A percentile compares a stretch with the other conserved stretches of the same genome.
Evolutionary conservation across 2,797 vertebrate species (phyloP).

Genomic region (Pelochelys cantorii): DNA sequence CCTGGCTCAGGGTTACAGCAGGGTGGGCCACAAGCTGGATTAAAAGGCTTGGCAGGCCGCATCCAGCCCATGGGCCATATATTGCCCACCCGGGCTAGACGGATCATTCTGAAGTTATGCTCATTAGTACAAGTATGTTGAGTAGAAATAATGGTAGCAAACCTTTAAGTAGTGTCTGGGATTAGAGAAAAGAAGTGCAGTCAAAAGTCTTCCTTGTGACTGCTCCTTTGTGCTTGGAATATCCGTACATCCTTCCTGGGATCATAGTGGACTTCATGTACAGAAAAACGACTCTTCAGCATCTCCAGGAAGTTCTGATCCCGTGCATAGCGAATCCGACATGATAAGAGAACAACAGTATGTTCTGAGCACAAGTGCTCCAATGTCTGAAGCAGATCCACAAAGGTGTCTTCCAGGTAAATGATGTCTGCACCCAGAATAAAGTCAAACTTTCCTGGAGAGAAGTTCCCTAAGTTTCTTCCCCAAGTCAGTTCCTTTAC

Average conservation of each 20-base stretch:
- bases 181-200: neutral
- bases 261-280: slow-evolving; percentile 89
- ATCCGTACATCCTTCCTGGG: slow-evolving; percentile 88
- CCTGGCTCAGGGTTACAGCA: too few relatives aligned
- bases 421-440: slow-evolving; percentile 94
- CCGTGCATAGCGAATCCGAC: slow-evolving; percentile 93
- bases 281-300: slow-evolving; percentile 84
- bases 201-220: slow-evolving; percentile 78
- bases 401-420: slow-evolving; percentile 95
- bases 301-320: slow-evolving; percentile 88
- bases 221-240: slow-evolving; percentile 85
- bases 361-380: slow-evolving; percentile 86
- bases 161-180: slow-evolving; percentile 9
- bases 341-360: slow-evolving; percentile 88
- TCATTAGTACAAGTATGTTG: slow-evolving; percentile 25
- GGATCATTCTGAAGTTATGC: slow-evolving; percentile 7
- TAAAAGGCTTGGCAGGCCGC: too few relatives aligned
- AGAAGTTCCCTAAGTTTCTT: slow-evolving; percentile 83
- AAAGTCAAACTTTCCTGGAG: slow-evolving; percentile 86
- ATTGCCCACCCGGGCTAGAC: too few relatives aligned
- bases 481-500: slow-evolving; percentile 95
- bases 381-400: slow-evolving; percentile 88
- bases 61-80: too few relatives aligned
- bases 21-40: too few relatives aligned
- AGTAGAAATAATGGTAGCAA: slow-evolving; percentile 8